These are phyloP conservation scores for Cylindroiulus punctatus DNA, from an alignment of 2,888 invertebrate genomes.

Conservation along the genomic window DNA sequence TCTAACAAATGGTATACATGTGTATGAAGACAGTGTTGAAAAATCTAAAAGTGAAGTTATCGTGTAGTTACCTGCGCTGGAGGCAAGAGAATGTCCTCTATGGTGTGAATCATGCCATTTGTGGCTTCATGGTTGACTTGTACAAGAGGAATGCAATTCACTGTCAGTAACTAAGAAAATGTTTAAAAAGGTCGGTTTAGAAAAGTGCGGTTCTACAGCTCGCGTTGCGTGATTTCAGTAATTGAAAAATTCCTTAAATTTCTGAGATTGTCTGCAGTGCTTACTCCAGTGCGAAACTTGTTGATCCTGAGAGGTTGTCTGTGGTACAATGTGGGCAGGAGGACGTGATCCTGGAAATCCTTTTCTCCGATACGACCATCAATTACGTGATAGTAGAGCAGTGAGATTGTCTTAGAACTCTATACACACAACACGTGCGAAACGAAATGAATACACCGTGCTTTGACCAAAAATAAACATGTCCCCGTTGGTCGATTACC, in stretches of 20 bases:
- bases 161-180: slow-evolving; percentile 58
- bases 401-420: slow-evolving; percentile 45
- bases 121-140: slow-evolving; percentile 59
- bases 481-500: neutral
- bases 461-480: neutral
- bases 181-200: neutral
- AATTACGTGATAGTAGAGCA: slow-evolving; percentile 58
- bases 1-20: slow-evolving; percentile 28
- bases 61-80: slow-evolving; percentile 55
- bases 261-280: neutral
- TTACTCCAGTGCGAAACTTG: slow-evolving; percentile 57
- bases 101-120: slow-evolving; percentile 59
- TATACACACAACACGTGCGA: neutral
- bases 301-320: slow-evolving; percentile 54
- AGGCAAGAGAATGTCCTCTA: slow-evolving; percentile 58
- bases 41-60: neutral
- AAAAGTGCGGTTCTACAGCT: neutral
- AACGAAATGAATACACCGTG: slow-evolving; percentile 11
- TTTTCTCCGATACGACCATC: slow-evolving; percentile 56
- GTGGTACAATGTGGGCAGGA: slow-evolving; percentile 51
- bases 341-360: slow-evolving; percentile 54
- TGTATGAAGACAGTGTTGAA: neutral
- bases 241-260: slow-evolving; percentile 43
- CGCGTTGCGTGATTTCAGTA: neutral
- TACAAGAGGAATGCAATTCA: slow-evolving; percentile 60